These are phyloP conservation scores for Nephrocerus scutellatus DNA, from an alignment of 2,888 invertebrate genomes.

Conservation along the genomic window DNA sequence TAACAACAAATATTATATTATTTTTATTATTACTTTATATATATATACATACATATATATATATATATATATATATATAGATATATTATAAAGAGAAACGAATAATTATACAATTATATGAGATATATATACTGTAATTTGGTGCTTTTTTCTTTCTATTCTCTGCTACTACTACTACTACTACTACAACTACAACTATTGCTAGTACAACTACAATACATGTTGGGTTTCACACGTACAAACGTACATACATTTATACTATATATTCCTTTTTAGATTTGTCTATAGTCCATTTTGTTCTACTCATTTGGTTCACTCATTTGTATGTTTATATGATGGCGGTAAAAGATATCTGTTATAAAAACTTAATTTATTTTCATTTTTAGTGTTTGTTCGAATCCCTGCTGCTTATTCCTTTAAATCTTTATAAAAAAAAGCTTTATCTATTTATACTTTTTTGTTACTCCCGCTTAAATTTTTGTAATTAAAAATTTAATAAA, in stretches of 20 bases:
- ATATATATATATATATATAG: neutral
- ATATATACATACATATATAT: neutral
- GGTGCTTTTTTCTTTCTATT: conserved; percentile 29
- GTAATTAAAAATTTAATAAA: too few species aligned
- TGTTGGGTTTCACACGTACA: too few species aligned
- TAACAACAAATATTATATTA: neutral
- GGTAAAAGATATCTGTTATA: too few species aligned
- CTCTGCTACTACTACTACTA: conserved; percentile 17
- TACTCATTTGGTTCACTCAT: too few species aligned
- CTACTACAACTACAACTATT: neutral
- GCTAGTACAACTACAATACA: neutral
- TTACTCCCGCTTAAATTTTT: too few species aligned
- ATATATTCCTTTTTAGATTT: too few species aligned
- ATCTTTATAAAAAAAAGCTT: too few species aligned
- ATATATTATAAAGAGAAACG: conserved; percentile 21
- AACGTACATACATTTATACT: conserved; percentile 3
- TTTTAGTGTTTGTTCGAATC: too few species aligned
- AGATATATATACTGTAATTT: conserved; percentile 27
- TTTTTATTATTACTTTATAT: neutral
- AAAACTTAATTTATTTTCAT: too few species aligned
- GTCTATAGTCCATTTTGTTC: conserved; percentile 10
- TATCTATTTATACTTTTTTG: too few species aligned
- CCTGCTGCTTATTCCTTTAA: too few species aligned
- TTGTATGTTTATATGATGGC: too few species aligned
- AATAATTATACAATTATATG: conserved; percentile 24